These are phyloP conservation scores for Passer domesticus DNA, from an alignment of 2,113 vertebrate species.

Conservation along the genomic window DNA sequence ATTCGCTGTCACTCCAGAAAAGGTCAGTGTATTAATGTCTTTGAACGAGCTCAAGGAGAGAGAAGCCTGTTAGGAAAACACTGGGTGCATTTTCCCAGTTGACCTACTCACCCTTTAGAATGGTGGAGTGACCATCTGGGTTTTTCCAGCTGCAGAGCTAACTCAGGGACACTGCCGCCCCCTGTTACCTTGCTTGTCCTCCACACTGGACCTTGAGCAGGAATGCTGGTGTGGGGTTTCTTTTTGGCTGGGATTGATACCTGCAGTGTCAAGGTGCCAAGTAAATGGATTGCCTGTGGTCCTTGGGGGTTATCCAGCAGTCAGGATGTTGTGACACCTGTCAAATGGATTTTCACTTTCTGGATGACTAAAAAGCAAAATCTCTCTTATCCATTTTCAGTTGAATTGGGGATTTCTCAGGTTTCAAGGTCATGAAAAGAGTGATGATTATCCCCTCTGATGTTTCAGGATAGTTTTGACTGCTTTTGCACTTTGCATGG, in stretches of 20 bases:
- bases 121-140: rapidly evolving
- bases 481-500: conserved; percentile 22
- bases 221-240: conserved; percentile 3
- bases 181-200: not conserved
- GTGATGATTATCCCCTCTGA: conserved; percentile 13
- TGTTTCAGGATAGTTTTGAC: conserved; percentile 11
- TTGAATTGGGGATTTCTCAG: conserved; percentile 54
- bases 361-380: conserved; percentile 46
- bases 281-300: not conserved
- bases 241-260: conserved; percentile 20
- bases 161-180: not conserved
- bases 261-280: conserved; percentile 9
- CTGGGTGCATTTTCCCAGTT: not conserved
- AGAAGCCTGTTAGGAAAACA: not conserved
- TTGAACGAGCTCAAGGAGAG: not conserved
- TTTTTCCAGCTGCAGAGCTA: not conserved
- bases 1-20: not conserved
- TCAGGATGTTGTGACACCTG: conserved; percentile 67
- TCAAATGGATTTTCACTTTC: conserved; percentile 60
- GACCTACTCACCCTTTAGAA: not conserved
- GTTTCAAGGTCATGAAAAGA: conserved; percentile 67
- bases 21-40: not conserved
- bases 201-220: not conserved
- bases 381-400: conserved; percentile 57
- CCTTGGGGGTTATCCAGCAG: conserved; percentile 13